phyloP scores from a whole-genome alignment of 2,888 invertebrate genomes.

The Isotomurus palustris region DNA sequence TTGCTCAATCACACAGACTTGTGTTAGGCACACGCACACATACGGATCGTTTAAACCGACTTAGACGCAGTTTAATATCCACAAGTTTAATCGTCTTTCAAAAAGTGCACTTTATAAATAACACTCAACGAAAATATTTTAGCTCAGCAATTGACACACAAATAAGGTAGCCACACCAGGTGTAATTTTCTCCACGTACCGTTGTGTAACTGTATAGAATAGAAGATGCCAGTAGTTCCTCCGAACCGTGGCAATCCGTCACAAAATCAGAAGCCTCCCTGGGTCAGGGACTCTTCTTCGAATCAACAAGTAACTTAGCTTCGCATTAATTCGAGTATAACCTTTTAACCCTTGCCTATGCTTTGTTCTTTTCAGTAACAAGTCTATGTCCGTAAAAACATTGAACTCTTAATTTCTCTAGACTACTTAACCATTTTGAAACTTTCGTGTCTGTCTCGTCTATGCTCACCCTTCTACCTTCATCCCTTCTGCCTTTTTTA shows the following conservation, averaged over 20 bases:
- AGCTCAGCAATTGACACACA: neutral
- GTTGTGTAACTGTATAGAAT: conserved; percentile 7
- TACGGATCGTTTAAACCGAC: too few species aligned
- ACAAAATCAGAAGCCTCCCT: conserved; percentile 41
- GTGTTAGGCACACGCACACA: too few species aligned
- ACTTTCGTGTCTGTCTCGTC: too few species aligned
- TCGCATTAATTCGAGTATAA: conserved; percentile 16
- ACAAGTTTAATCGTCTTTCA: too few species aligned
- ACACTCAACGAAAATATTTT: neutral
- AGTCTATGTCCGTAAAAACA: neutral
- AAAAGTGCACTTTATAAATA: too few species aligned
- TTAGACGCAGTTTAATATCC: too few species aligned
- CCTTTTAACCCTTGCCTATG: neutral
- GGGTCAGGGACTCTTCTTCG: conserved; percentile 37
- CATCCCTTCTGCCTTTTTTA: too few species aligned
- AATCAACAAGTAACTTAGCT: conserved; percentile 42
- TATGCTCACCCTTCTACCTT: too few species aligned
- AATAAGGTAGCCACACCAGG: neutral
- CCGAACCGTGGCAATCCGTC: conserved; percentile 31
- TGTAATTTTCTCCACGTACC: conserved; percentile 1
- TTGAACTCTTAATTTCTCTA: too few species aligned
- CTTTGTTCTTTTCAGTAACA: neutral
- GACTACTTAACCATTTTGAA: too few species aligned
- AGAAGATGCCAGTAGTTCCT: conserved; percentile 38
- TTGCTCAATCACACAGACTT: too few species aligned